Percentiles rank a stretch among this genome's conserved stretches.
These are phyloP conservation scores for Embiotoca jacksoni DNA, from an alignment of 2,113 vertebrate genomes.

Conservation along the genomic window DNA sequence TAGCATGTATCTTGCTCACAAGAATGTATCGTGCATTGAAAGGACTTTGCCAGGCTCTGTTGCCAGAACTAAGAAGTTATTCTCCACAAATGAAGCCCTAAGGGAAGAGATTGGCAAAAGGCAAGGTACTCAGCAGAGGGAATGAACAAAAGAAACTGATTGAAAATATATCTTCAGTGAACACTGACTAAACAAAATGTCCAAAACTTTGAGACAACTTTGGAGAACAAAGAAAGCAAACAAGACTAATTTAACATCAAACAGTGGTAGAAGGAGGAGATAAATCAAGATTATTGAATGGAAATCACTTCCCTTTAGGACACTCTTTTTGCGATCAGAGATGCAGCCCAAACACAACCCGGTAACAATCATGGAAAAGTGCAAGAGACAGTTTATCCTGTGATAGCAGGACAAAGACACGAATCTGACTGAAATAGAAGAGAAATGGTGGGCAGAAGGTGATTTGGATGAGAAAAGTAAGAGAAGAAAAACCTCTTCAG, in stretches of 20 bases:
- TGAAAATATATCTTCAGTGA: slow-evolving; percentile 15
- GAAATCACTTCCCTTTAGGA: slow-evolving; percentile 26
- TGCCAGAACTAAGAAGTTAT: background rate
- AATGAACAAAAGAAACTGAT: slow-evolving; percentile 25
- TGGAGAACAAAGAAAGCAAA: slow-evolving; percentile 30
- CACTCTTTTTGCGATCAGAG: slow-evolving; percentile 26
- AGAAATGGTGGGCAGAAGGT: no score
- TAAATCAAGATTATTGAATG: slow-evolving; percentile 38
- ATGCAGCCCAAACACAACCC: slow-evolving; percentile 22
- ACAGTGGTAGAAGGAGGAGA: slow-evolving; percentile 28
- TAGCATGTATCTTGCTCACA: background rate
- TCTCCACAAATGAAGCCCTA: slow-evolving; percentile 12
- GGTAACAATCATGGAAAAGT: slow-evolving; percentile 8
- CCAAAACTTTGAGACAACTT: slow-evolving; percentile 18
- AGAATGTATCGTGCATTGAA: background rate
- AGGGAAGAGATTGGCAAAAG: slow-evolving; percentile 5
- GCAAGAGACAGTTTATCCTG: background rate
- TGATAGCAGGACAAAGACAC: background rate
- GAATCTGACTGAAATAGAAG: background rate
- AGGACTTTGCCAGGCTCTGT: slow-evolving; percentile 7
- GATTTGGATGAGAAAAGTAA: no score
- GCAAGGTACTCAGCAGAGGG: background rate
- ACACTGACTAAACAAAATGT: slow-evolving; percentile 6
- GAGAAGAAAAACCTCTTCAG: no score
- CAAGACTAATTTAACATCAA: slow-evolving; percentile 37